These are phyloP conservation scores for Galendromus occidentalis DNA, from an alignment of 1,140 invertebrate species.

Conservation along the genomic window DNA sequence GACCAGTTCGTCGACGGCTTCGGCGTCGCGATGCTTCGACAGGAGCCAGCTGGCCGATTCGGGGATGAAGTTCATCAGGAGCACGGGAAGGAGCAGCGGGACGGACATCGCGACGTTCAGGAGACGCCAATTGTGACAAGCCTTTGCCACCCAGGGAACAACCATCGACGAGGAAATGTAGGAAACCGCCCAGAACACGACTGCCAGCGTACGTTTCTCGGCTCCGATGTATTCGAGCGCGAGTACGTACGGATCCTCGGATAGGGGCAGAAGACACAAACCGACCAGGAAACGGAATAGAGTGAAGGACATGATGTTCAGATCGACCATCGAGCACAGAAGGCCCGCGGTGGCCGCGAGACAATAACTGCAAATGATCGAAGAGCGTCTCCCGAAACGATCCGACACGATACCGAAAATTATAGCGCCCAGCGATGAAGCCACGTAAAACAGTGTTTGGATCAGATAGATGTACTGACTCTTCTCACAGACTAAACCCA, in stretches of 20 bases:
- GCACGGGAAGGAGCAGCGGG: slow-evolving; percentile 16
- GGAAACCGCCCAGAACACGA: slow-evolving; percentile 18
- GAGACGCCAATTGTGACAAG: slow-evolving; percentile 16
- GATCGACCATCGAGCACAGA: slow-evolving; percentile 5
- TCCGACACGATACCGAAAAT: background rate
- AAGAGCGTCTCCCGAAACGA: slow-evolving; percentile 18
- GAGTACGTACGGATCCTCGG: slow-evolving; percentile 14
- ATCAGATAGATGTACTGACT: slow-evolving; percentile 3
- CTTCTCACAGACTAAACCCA: slow-evolving; percentile 6
- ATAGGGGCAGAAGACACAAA: slow-evolving; percentile 12
- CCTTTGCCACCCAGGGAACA: slow-evolving; percentile 19
- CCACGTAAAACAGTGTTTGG: slow-evolving; percentile 5
- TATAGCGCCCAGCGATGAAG: slow-evolving; percentile 6
- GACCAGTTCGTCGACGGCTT: slow-evolving; percentile 2
- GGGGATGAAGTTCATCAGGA: slow-evolving; percentile 11
- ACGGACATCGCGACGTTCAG: slow-evolving; percentile 16
- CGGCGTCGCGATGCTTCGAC: slow-evolving; percentile 4
- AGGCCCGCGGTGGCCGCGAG: slow-evolving; percentile 18
- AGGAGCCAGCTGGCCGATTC: background rate
- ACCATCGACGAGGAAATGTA: slow-evolving; percentile 20
- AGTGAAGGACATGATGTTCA: background rate
- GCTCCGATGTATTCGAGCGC: slow-evolving; percentile 20
- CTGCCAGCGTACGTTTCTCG: slow-evolving; percentile 17
- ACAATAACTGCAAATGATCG: slow-evolving; percentile 18
- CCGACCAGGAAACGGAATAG: slow-evolving; percentile 6